These are phyloP conservation scores for Sphenopsis melanotis DNA, from an alignment of 2,797 vertebrate genomes.

Conservation along the genomic window DNA sequence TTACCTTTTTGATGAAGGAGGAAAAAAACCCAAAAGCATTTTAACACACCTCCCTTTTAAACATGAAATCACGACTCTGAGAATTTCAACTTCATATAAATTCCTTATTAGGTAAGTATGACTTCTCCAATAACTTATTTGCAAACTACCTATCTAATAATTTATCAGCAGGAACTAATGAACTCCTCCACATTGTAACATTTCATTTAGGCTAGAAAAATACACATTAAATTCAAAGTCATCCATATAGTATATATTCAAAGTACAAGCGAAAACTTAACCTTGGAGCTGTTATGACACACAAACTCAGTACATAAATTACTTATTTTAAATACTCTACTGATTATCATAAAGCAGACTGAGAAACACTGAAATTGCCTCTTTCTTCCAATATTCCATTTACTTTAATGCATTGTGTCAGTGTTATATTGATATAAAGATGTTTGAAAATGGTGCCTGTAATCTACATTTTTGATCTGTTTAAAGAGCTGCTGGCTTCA, in stretches of 20 bases:
- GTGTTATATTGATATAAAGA: constrained; percentile 62
- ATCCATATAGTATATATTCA: not conserved
- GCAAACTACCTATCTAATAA: not conserved
- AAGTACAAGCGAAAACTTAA: not conserved
- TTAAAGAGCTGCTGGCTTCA: constrained; percentile 75
- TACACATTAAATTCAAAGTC: not conserved
- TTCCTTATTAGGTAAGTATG: not conserved
- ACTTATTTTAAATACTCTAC: constrained; percentile 63
- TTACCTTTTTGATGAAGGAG: not conserved
- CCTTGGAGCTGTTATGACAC: not conserved
- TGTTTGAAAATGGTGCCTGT: constrained; percentile 64
- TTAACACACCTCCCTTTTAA: not conserved
- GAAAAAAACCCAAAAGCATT: fast-evolving
- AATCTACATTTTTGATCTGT: constrained; percentile 76
- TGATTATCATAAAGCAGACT: constrained; percentile 60
- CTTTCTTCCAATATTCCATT: constrained; percentile 29
- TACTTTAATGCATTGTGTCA: constrained; percentile 63
- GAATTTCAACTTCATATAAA: not conserved
- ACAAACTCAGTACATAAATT: constrained; percentile 43
- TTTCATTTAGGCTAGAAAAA: not conserved
- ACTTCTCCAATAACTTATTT: not conserved
- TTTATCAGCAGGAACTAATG: not conserved
- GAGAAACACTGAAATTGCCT: constrained; percentile 33
- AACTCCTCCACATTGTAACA: not conserved
- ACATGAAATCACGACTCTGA: not conserved